Conservation (phyloP, 2,113 vertebrate species). For the Abramis brama region DNA sequence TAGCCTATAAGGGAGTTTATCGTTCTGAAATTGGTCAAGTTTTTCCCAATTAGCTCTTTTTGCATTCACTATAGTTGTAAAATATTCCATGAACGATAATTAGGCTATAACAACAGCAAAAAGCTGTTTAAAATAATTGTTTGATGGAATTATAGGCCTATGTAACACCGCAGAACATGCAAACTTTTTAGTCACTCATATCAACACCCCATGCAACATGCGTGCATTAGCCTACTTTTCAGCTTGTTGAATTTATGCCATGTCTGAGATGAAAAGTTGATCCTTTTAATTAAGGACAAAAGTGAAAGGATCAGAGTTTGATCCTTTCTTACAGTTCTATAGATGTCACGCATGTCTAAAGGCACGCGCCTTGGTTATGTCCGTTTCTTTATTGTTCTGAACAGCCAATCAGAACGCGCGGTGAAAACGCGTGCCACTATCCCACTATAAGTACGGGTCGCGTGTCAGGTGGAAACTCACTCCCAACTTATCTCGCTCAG, state of each 20-base stretch:
- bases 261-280: neutral
- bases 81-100: neutral
- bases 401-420: slow-evolving; percentile 71
- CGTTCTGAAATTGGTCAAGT: neutral
- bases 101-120: neutral
- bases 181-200: no score
- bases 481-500: slow-evolving; percentile 46
- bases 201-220: neutral
- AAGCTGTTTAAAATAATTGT: neutral
- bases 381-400: slow-evolving; percentile 62
- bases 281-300: slow-evolving; percentile 41
- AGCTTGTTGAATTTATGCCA: neutral
- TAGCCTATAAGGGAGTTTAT: neutral
- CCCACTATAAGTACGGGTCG: slow-evolving; percentile 67
- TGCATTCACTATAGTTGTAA: neutral
- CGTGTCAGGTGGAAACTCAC: slow-evolving; percentile 39
- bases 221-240: neutral
- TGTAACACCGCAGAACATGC: neutral
- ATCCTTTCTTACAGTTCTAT: slow-evolving; percentile 62
- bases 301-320: slow-evolving; percentile 52
- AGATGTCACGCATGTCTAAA: slow-evolving; percentile 65
- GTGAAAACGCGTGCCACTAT: slow-evolving; percentile 65
- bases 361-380: slow-evolving; percentile 68
- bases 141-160: neutral
- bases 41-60: neutral